A percentile compares a stretch with the other conserved stretches of the same genome.
phyloP scores from a whole-genome alignment of 1,140 invertebrate species.

The Cylas formicarius region DNA sequence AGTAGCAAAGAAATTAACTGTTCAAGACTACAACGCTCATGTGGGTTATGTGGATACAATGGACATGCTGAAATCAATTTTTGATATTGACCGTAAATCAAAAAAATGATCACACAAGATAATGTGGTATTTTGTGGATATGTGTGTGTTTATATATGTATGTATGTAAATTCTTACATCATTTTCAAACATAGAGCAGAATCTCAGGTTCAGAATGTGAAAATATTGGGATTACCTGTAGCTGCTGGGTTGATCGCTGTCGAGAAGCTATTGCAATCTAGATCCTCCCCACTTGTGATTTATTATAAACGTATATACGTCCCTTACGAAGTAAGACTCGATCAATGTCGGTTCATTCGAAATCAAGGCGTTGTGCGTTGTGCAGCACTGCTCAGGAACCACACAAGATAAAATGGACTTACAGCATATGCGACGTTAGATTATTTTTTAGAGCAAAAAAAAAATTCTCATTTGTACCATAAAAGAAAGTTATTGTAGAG shows the following conservation, averaged over 20 bases:
- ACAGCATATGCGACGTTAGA: conserved; percentile 7
- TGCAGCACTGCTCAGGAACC: conserved; percentile 12
- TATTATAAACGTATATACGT: neutral
- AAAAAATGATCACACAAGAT: conserved; percentile 38
- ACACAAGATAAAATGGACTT: conserved; percentile 14
- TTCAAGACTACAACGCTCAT: conserved; percentile 37
- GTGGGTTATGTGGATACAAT: conserved; percentile 41
- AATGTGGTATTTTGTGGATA: conserved; percentile 26
- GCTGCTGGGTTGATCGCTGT: conserved; percentile 19
- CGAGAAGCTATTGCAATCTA: conserved; percentile 7
- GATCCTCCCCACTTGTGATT: too few species aligned
- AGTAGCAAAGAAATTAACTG: conserved; percentile 15
- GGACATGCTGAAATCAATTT: conserved; percentile 37
- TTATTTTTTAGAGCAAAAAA: too few species aligned
- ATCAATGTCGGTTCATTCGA: conserved; percentile 12
- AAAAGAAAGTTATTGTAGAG: too few species aligned
- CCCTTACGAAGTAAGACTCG: conserved; percentile 4
- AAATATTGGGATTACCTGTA: conserved; percentile 21
- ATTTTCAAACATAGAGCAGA: conserved; percentile 17
- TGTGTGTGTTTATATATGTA: too few species aligned
- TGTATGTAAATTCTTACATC: conserved; percentile 22
- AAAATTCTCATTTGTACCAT: too few species aligned
- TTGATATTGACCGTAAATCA: conserved; percentile 37
- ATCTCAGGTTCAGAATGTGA: conserved; percentile 2
- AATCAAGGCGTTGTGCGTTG: conserved; percentile 15